phyloP scores from a whole-genome alignment of 2,888 invertebrate genomes.

The Mesorhabditis belari region DNA sequence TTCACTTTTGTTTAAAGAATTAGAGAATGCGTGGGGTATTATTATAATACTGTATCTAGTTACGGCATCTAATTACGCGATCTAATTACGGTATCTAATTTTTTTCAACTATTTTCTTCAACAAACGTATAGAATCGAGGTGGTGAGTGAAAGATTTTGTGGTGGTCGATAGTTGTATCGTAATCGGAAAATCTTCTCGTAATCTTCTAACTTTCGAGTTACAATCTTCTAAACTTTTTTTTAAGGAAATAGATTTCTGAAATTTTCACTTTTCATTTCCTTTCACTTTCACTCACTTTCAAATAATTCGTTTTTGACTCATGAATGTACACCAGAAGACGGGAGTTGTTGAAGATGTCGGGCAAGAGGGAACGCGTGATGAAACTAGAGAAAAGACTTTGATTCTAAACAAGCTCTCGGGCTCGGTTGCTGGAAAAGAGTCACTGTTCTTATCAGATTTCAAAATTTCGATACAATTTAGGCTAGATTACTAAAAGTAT shows the following conservation, averaged over 20 bases:
- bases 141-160: slow-evolving; percentile 8
- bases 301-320: slow-evolving; percentile 19
- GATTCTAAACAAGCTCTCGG: no score
- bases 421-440: no score
- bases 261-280: not conserved
- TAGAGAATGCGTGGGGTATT: not conserved
- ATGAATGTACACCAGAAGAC: slow-evolving; percentile 29
- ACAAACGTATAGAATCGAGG: no score
- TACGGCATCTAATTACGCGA: no score
- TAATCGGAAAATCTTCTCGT: slow-evolving; percentile 13
- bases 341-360: slow-evolving; percentile 39
- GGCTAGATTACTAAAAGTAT: fast-evolving
- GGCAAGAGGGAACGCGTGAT: slow-evolving; percentile 20
- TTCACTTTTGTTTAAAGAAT: not conserved
- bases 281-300: not conserved
- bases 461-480: no score
- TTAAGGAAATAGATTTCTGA: slow-evolving; percentile 1
- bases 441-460: no score
- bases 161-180: not conserved
- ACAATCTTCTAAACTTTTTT: slow-evolving; percentile 15
- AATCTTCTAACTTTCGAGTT: slow-evolving; percentile 13
- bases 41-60: no score
- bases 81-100: no score
- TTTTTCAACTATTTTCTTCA: no score
- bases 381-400: slow-evolving; percentile 16